A percentile compares a stretch with the other conserved stretches of the same genome.
These are phyloP conservation scores for Neolamprologus cancellatus DNA, from an alignment of 2,113 vertebrate species.

Conservation along the genomic window DNA sequence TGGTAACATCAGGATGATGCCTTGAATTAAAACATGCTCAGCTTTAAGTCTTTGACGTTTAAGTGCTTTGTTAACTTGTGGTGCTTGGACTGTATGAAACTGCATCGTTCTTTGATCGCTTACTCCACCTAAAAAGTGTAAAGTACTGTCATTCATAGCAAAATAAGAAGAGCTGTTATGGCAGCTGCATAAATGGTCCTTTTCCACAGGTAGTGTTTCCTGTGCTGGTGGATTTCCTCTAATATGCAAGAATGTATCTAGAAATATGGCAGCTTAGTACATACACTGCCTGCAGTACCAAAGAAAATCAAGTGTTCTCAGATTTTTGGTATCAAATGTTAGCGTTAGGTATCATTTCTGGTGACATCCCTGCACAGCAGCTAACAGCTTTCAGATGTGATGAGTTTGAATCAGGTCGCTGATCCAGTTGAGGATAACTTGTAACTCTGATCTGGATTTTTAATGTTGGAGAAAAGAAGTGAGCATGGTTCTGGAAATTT, in stretches of 20 bases:
- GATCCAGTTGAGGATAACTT: conserved; percentile 68
- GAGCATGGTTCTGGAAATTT: accelerated
- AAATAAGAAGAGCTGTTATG: not conserved
- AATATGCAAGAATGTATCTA: accelerated
- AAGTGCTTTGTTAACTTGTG: accelerated
- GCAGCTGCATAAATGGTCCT: accelerated
- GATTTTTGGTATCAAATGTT: not conserved
- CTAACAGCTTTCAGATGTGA: conserved; percentile 36
- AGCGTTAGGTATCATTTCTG: accelerated
- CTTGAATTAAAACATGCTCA: not conserved
- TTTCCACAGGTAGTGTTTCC: accelerated
- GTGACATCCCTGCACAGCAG: not conserved
- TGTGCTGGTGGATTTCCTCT: accelerated
- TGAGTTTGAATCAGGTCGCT: conserved; percentile 79
- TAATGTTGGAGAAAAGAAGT: accelerated
- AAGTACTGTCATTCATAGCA: accelerated
- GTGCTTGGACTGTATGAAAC: accelerated
- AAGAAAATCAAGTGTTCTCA: accelerated
- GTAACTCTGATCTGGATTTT: conserved; percentile 49
- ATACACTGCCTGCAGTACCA: too few species aligned
- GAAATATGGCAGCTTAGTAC: not conserved
- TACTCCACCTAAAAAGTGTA: not conserved
- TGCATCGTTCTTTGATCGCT: accelerated
- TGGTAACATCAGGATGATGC: accelerated
- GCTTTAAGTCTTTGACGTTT: accelerated